These are phyloP conservation scores for Volucella bombylans DNA, from an alignment of 2,888 invertebrate species.

Conservation along the genomic window DNA sequence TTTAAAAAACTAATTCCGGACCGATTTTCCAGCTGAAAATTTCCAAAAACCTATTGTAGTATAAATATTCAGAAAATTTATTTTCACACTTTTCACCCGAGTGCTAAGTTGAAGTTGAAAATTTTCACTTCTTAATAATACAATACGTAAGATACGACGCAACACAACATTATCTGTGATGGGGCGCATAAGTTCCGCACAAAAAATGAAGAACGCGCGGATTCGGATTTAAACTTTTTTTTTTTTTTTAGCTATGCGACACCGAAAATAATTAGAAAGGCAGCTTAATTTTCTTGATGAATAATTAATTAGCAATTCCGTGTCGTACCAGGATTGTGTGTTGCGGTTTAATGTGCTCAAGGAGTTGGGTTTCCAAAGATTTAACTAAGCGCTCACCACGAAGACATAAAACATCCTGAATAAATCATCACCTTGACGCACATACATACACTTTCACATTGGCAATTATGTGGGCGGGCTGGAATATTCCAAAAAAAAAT, in stretches of 20 bases:
- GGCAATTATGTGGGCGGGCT: neutral
- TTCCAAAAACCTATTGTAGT: slow-evolving; percentile 22
- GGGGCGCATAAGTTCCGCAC: neutral
- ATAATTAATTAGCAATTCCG: slow-evolving; percentile 58
- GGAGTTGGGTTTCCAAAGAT: slow-evolving; percentile 18
- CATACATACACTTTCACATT: neutral
- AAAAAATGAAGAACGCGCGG: too few relatives aligned
- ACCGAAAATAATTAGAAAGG: slow-evolving; percentile 49
- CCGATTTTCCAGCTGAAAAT: too few relatives aligned
- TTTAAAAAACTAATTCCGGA: slow-evolving; percentile 65
- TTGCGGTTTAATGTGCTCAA: slow-evolving; percentile 20
- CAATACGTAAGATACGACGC: neutral
- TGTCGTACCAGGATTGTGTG: slow-evolving; percentile 16
- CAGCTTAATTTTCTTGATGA: slow-evolving; percentile 48
- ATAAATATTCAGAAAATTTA: slow-evolving; percentile 59
- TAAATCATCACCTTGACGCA: slow-evolving; percentile 48
- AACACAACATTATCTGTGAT: neutral
- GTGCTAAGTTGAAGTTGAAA: neutral
- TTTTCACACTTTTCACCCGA: slow-evolving; percentile 40
- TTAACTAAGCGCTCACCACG: slow-evolving; percentile 31
- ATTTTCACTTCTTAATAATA: slow-evolving; percentile 22
- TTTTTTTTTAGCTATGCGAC: slow-evolving; percentile 22
- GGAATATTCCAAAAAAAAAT: neutral
- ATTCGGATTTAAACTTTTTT: neutral
- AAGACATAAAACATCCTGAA: slow-evolving; percentile 53